These are phyloP conservation scores for Falco rusticolus DNA, from an alignment of 2,797 vertebrate species.

Conservation along the genomic window DNA sequence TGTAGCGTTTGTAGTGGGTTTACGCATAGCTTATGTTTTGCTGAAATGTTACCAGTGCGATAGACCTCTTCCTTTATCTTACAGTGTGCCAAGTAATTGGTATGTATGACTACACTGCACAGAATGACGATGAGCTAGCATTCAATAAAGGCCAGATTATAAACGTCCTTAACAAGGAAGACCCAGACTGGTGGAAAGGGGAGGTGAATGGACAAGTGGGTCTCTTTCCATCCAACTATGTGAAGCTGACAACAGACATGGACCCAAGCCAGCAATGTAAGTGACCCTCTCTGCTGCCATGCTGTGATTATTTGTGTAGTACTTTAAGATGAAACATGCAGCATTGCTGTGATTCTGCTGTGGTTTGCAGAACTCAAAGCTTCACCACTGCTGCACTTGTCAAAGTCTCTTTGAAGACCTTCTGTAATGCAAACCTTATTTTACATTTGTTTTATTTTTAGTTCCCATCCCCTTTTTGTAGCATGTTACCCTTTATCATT, in stretches of 20 bases:
- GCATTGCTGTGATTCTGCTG: conserved; percentile 79
- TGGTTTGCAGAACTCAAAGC: conserved; percentile 72
- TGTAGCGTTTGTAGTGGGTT: neutral
- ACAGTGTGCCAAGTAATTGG: conserved; percentile 97
- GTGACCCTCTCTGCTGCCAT: conserved; percentile 71
- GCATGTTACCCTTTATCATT: conserved; percentile 75
- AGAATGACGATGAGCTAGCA: conserved; percentile 97
- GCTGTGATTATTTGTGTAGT: conserved; percentile 47
- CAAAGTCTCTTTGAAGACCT: conserved; percentile 85
- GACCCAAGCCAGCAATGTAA: conserved; percentile 99
- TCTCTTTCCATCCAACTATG: conserved; percentile 98
- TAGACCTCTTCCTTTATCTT: conserved; percentile 50
- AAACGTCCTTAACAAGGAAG: conserved; percentile 94
- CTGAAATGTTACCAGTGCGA: neutral
- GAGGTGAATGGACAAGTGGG: conserved; percentile 93
- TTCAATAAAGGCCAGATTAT: conserved; percentile 98
- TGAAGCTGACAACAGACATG: conserved; percentile 95
- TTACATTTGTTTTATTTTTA: conserved; percentile 72
- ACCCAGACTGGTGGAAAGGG: conserved; percentile 99
- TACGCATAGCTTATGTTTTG: neutral
- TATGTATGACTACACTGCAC: conserved; percentile 97
- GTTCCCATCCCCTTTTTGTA: conserved; percentile 77
- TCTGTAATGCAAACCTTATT: conserved; percentile 70
- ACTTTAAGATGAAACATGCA: conserved; percentile 70
- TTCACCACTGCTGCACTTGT: conserved; percentile 70